Conservation (phyloP, 1,140 invertebrate species). For the Caerostris darwini region DNA sequence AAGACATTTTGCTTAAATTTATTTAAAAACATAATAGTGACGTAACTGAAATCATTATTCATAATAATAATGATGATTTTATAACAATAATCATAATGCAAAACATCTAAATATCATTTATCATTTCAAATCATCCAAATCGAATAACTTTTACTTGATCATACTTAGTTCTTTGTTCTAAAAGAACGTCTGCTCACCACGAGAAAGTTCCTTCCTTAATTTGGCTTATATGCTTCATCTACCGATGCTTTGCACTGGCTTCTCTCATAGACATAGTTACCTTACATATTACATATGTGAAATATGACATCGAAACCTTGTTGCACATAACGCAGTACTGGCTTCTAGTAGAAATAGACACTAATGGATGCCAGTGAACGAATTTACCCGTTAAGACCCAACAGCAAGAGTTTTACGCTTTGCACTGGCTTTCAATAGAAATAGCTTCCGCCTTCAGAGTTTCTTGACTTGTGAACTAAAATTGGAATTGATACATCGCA, state of each 20-base stretch:
- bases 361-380: not conserved
- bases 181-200: too few species aligned
- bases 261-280: conserved; percentile 18
- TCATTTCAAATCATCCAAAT: too few species aligned
- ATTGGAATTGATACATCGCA: too few species aligned
- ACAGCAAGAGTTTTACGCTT: not conserved
- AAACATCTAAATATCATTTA: too few species aligned
- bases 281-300: not conserved
- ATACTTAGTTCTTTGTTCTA: too few species aligned
- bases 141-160: too few species aligned
- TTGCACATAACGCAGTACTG: not conserved
- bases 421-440: conserved; percentile 49
- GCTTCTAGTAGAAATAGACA: not conserved
- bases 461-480: not conserved
- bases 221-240: not conserved
- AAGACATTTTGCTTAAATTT: too few species aligned
- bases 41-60: too few species aligned
- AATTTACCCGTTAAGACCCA: not conserved
- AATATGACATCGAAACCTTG: not conserved
- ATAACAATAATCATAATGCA: too few species aligned
- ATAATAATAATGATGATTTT: too few species aligned
- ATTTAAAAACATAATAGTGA: too few species aligned
- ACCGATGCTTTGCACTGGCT: conserved; percentile 54
- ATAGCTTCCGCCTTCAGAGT: not conserved
- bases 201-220: not conserved